These are phyloP conservation scores for Eupithecia tripunctaria DNA, from an alignment of 2,888 invertebrate genomes.

Conservation along the genomic window DNA sequence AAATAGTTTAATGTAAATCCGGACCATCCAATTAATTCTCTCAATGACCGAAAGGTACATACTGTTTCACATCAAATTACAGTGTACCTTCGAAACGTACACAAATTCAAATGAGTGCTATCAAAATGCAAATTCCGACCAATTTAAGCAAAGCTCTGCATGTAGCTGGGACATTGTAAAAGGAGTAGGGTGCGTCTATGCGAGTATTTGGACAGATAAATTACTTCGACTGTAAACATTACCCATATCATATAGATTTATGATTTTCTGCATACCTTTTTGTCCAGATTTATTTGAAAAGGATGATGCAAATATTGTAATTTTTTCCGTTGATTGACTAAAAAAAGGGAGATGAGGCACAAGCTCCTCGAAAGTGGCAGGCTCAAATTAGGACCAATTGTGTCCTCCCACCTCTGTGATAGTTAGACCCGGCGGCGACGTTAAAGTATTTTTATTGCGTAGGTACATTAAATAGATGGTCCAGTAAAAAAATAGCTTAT, in stretches of 20 bases:
- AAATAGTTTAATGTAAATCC: neutral
- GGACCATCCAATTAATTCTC: neutral
- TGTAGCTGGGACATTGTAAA: neutral
- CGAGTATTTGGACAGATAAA: neutral
- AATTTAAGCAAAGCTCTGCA: neutral
- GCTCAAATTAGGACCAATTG: no score
- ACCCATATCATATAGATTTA: neutral
- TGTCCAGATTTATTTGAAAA: neutral
- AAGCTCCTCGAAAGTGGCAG: no score
- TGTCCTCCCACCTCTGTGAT: no score
- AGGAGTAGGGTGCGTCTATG: neutral
- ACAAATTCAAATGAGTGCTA: slow-evolving; percentile 22
- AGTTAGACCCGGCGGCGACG: no score
- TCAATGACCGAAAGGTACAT: neutral
- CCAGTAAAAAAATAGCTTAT: no score
- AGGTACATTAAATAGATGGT: no score
- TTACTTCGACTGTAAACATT: neutral
- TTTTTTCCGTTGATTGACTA: no score
- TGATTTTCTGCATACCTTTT: neutral
- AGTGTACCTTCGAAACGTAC: neutral
- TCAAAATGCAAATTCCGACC: slow-evolving; percentile 18
- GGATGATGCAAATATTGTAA: no score
- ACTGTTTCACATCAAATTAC: slow-evolving; percentile 3
- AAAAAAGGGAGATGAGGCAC: no score
- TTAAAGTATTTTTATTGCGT: no score